phyloP scores from a whole-genome alignment of 2,888 invertebrate species.

The Rhaphigaster nebulosa region DNA sequence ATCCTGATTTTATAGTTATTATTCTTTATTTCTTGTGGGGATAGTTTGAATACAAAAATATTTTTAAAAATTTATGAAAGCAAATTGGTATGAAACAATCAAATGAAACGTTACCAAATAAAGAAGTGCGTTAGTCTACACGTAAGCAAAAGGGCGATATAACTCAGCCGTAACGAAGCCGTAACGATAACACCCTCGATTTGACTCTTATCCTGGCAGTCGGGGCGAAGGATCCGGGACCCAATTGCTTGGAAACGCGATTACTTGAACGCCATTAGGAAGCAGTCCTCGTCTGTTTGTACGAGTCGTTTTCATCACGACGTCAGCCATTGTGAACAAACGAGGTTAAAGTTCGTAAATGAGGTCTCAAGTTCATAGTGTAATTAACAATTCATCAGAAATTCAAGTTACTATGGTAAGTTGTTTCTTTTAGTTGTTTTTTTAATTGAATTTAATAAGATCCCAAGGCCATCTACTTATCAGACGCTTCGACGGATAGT shows the following conservation, averaged over 20 bases:
- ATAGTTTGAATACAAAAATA: too few relatives aligned
- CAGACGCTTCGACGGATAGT: too few relatives aligned
- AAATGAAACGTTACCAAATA: not conserved
- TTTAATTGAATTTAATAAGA: too few relatives aligned
- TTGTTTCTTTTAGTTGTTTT: too few relatives aligned
- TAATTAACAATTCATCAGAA: too few relatives aligned
- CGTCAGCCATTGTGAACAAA: not conserved
- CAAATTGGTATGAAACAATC: not conserved
- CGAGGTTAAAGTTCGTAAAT: not conserved
- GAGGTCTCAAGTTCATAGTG: not conserved
- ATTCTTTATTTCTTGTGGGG: too few relatives aligned
- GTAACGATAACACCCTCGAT: constrained; percentile 7
- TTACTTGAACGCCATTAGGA: constrained; percentile 35
- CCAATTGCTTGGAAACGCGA: constrained; percentile 31
- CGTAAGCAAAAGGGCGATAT: not conserved
- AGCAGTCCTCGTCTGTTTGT: not conserved
- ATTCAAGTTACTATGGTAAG: too few relatives aligned
- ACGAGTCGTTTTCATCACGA: not conserved
- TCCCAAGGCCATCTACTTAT: too few relatives aligned
- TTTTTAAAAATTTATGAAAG: not conserved
- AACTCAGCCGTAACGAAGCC: not conserved
- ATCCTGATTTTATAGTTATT: too few relatives aligned
- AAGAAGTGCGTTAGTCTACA: not conserved
- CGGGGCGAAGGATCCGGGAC: not conserved
- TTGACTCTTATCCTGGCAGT: not conserved